Base-by-base conservation (phyloP, 2,797 vertebrate genomes). In the Merluccius polli region DNA sequence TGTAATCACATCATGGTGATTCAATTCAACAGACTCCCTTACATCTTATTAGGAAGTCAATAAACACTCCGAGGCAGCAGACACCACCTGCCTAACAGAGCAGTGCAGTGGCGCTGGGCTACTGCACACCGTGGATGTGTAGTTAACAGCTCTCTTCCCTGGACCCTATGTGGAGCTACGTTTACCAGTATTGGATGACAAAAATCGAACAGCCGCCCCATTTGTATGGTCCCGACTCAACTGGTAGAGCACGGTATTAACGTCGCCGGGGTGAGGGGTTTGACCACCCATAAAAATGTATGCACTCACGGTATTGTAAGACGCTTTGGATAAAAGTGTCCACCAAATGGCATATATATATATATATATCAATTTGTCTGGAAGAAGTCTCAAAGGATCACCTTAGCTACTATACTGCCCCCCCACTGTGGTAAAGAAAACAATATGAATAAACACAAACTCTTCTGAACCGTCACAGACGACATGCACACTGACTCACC, bases 401-500 rank as follows among this genome's bases (percentile, higher is more conserved):
- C 52, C 52, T 59, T 10, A 10, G 52, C 52, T 2, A 10, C 52
- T 0, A 10, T 10, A 59, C 21, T 10, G 5, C 48, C 48, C 18
- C 48, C 6, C 36, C 11, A 1, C 36, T 38, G 10, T 1, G 36
- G 36, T n/a, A 8, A 16, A 52, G 18, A 52, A 52, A 1, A 52
- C 48, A 52, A 63, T n/a, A n/a, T n/a, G n/a, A 9, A 24, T 7
- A 27, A 63, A n/a, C 1, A 11, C 48, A 52, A 52, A 52, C 0
- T 21, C 9, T 30, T 7, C 0, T 70, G 29, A 32, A 70, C 30
- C 15, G 13, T 30, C 24, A 0, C n/a, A 13, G n/a, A 69, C 30
- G 5, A 6, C 67, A 4, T 12, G 27, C 30, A 52, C 73, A 52
- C n/a, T 16, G 52, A 91, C 87, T 88, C 91, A 99, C 97, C 91